Evolutionary conservation across 2,888 invertebrate genomes (phyloP), one percentile per base, ranked within the genome.

Genomic region (Apocheima hispidaria): DNA sequence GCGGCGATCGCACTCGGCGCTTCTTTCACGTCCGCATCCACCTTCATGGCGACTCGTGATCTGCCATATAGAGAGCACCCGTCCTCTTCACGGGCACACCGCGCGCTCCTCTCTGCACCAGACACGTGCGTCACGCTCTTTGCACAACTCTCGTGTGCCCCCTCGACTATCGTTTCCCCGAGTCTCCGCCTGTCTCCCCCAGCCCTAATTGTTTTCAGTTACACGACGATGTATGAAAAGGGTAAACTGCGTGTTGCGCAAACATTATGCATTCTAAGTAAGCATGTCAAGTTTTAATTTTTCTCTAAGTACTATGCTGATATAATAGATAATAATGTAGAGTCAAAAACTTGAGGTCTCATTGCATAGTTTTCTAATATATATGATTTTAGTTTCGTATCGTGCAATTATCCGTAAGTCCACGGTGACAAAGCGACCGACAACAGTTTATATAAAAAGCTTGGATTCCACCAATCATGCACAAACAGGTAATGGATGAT

Each of bases 1-100:
- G 83, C 78, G 73, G 82, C 75, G 60, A 80, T 77, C 74, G 82
- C 78, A 75, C 83, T 77, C 64, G 84, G 81, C 71, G 81, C 81
- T 72, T 88, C 88, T 76, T 77, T 82, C 68, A 83, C 82, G 72
- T 90, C 89, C 72, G 79, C 83, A 73, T 86, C 84, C 82, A 83
- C 85, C 82, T 82, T 85, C 86, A 86, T 86, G 75, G 77, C 73
- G 81, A 75, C 72, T 71, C 77, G 63, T 65, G 71, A 63, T 74
- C 78, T 72, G 80, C 80, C 82, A 83, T 82, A 84, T 78, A 83
- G 81, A 79, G 78, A 73, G 75, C 77, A 75, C 71, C 71, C 75
- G 77, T 71, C 71, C 76, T 74, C 70, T 73, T 74, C 69, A 74
- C 74, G 43, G 30, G 75, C 71, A 77, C 77, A 75, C 79, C 66